These are phyloP conservation scores for Corvus hawaiiensis DNA, from an alignment of 2,113 vertebrate genomes.

Conservation along the genomic window DNA sequence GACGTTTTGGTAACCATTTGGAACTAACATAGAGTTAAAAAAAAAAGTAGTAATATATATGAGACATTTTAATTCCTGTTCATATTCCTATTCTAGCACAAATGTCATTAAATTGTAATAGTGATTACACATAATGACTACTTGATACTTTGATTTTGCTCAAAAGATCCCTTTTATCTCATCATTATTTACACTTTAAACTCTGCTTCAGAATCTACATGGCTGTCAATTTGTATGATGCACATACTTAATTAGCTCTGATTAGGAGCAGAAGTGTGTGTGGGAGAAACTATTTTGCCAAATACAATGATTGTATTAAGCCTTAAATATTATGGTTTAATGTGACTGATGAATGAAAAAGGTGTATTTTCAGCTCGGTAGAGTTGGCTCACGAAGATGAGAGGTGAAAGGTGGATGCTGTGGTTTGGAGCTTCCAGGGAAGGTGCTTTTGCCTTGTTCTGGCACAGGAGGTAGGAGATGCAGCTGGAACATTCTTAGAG, in stretches of 20 bases:
- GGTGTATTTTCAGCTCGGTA: neutral
- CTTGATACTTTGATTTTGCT: slow-evolving; percentile 63
- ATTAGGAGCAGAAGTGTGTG: slow-evolving; percentile 23
- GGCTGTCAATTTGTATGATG: slow-evolving; percentile 56
- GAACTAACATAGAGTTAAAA: neutral
- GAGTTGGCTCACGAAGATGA: neutral
- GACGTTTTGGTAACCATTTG: neutral
- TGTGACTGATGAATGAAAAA: slow-evolving; percentile 7
- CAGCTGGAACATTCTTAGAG: neutral
- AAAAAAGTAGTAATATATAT: neutral
- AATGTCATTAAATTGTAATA: slow-evolving; percentile 59
- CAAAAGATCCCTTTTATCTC: slow-evolving; percentile 55
- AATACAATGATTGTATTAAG: slow-evolving; percentile 47
- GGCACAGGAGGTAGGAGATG: neutral
- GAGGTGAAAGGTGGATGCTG: neutral
- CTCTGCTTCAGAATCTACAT: slow-evolving; percentile 37
- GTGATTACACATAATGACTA: slow-evolving; percentile 64
- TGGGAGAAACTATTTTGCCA: slow-evolving; percentile 46
- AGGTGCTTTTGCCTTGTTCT: neutral
- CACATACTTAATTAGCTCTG: slow-evolving; percentile 59
- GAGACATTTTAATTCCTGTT: neutral
- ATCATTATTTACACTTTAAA: slow-evolving; percentile 61
- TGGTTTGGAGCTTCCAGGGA: neutral
- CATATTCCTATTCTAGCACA: neutral
- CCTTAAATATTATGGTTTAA: slow-evolving; percentile 52